These are phyloP conservation scores for Rhineura floridana DNA, from an alignment of 2,113 vertebrate species.

Conservation along the genomic window DNA sequence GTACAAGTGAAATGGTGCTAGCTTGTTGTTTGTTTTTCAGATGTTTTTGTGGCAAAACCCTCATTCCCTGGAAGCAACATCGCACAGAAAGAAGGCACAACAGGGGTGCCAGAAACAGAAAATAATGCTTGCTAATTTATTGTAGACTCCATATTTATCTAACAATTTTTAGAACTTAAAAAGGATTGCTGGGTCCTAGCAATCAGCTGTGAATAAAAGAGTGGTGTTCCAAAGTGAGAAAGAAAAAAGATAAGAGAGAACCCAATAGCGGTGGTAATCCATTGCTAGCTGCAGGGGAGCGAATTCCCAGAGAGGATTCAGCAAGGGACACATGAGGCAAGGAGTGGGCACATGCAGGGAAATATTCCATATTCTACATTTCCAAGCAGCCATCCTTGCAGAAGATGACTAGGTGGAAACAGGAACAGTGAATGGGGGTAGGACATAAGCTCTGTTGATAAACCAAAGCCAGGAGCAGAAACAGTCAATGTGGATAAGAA, in stretches of 20 bases:
- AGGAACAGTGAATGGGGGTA: neutral
- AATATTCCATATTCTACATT: neutral
- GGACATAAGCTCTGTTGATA: neutral
- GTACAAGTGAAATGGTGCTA: neutral
- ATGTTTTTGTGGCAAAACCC: neutral
- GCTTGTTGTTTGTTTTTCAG: neutral
- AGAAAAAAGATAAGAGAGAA: neutral
- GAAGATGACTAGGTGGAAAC: neutral
- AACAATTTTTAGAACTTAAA: neutral
- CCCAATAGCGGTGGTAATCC: neutral
- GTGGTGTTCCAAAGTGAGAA: neutral
- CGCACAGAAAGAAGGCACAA: neutral
- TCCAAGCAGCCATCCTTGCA: too few relatives aligned
- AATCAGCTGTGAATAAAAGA: neutral
- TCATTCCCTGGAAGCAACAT: neutral
- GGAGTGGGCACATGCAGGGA: neutral
- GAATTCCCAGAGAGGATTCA: neutral
- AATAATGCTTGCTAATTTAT: neutral
- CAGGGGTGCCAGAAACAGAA: neutral
- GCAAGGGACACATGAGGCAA: neutral
- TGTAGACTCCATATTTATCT: neutral
- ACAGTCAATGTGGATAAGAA: neutral
- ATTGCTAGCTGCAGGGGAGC: too few relatives aligned
- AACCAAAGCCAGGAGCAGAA: neutral
- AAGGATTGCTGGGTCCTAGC: neutral